Evolutionary conservation across 1,140 invertebrate genomes (phyloP), one percentile per base, ranked within the genome.

Genomic region (Dryas iulia): DNA sequence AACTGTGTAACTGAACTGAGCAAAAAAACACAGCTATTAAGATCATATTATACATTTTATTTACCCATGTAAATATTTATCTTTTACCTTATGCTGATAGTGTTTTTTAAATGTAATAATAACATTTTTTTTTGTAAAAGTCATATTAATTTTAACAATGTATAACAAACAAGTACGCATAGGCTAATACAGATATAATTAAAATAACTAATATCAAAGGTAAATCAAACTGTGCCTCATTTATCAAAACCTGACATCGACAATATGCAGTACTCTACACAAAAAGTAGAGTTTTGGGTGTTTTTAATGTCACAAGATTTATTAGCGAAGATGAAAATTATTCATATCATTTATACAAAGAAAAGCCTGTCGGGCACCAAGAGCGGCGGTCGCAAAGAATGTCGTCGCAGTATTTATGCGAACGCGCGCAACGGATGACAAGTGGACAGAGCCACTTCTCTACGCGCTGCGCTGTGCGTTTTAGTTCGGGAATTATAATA

Each of bases 341-440:
- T 57, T 31, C 66, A 60, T 54, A 54, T 56, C 53, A 56, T 56
- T 56, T 74, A 66, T 72, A 71, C 71, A 74, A 73, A 71, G 53
- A 74, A 80, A 74, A 71, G 58, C 66, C 71, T 73, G 74, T 72
- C 72, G 66, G 63, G 68, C 77, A 81, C 76, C 79, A 81, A 79
- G 74, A 78, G 77, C 85, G 78, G 81, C 73, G 70, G 74, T 74
- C 73, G 79, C 82, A 87, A 87, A 87, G 83, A 87, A 87, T 87
- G 82, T 86, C 79, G 78, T 74, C 73, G 63, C 58, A 35, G 76
- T 75, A 86, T 87, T 87, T 84, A 87, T 87, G 81, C 77, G 81
- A 64, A 73, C 73, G 81, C 79, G 69, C 72, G 73, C 69, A 73
- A 63, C 60, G 75, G 77, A 77, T 86, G 83, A 86, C 81, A 83